Conservation (phyloP, 2,888 invertebrate genomes). For the Caenorhabditis angaria region DNA sequence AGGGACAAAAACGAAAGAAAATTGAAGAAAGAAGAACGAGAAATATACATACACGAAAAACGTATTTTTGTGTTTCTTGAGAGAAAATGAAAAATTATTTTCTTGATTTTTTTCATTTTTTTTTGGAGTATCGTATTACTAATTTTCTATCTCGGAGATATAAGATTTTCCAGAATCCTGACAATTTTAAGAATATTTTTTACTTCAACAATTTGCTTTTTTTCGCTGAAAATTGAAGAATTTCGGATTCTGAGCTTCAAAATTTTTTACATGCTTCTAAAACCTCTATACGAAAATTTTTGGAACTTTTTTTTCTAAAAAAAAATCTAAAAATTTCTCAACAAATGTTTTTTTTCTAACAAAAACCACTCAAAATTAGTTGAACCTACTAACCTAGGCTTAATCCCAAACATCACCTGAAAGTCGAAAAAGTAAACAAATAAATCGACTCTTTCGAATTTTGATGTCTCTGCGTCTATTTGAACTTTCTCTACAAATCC, state of each 20-base stretch:
- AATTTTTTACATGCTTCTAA: no score
- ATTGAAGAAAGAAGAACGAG: background rate
- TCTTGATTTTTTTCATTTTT: slow-evolving; percentile 3
- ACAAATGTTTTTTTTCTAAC: no score
- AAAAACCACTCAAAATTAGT: no score
- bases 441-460: background rate
- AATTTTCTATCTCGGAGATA: background rate
- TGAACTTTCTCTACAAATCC: background rate
- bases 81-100: no score
- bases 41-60: slow-evolving; percentile 5
- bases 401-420: no score
- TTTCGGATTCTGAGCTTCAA: no score
- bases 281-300: no score
- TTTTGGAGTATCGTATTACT: background rate
- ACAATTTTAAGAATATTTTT: background rate
- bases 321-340: no score
- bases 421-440: background rate
- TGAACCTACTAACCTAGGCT: no score
- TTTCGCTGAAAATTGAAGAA: background rate
- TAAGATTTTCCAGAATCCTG: background rate
- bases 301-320: background rate
- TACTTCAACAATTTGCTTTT: background rate
- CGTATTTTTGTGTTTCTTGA: background rate
- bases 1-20: background rate
- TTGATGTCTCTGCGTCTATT: slow-evolving; percentile 1